Conservation (phyloP, 1,140 invertebrate genomes). For the Drosophila simulans region DNA sequence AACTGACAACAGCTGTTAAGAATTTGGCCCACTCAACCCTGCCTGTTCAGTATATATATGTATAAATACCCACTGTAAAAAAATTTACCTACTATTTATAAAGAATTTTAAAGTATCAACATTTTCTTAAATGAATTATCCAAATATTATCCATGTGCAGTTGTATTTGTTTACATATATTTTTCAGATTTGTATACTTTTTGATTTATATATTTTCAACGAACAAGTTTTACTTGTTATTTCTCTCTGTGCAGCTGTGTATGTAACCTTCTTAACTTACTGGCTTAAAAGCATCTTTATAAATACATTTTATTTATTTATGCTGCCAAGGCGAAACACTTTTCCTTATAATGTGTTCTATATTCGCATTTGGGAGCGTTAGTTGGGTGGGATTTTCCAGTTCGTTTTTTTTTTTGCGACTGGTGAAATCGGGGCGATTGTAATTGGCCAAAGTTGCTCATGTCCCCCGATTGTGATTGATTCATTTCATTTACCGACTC, state of each 20-base stretch:
- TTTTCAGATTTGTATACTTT: no score
- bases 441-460: slow-evolving; percentile 49
- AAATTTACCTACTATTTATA: neutral
- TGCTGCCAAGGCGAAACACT: slow-evolving; percentile 72
- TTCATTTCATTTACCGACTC: slow-evolving; percentile 32
- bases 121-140: no score
- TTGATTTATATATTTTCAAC: neutral
- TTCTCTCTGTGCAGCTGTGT: slow-evolving; percentile 15
- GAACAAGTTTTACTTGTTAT: neutral
- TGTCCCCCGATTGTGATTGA: slow-evolving; percentile 23
- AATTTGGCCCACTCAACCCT: slow-evolving; percentile 50
- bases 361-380: slow-evolving; percentile 16
- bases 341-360: slow-evolving; percentile 69
- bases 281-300: slow-evolving; percentile 83
- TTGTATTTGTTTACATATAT: no score
- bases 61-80: slow-evolving; percentile 4
- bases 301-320: slow-evolving; percentile 84
- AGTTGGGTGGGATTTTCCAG: slow-evolving; percentile 1
- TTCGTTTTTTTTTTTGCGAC: slow-evolving; percentile 12
- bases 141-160: neutral
- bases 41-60: slow-evolving; percentile 3
- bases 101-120: neutral
- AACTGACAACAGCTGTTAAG: slow-evolving; percentile 76
- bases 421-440: slow-evolving; percentile 67
- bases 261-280: slow-evolving; percentile 73